Percentiles rank a stretch among this genome's conserved stretches.
Conservation (phyloP, 2,113 vertebrate species). For the Aptenodytes forsteri region DNA sequence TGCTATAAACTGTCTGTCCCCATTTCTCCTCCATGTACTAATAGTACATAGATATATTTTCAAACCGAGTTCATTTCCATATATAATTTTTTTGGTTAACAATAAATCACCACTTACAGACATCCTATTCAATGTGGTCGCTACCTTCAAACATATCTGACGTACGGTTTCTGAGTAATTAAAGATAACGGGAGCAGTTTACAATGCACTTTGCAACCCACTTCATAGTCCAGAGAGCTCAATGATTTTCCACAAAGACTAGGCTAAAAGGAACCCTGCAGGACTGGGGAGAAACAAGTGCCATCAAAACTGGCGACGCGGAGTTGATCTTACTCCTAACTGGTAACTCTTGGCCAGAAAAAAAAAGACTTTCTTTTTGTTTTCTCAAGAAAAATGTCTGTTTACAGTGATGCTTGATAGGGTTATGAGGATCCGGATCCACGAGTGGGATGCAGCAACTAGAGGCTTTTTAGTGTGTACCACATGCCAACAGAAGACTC, state of each 20-base stretch:
- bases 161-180: conserved; percentile 69
- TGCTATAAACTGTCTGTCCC: conserved; percentile 44
- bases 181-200: conserved; percentile 64
- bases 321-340: background rate
- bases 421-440: background rate
- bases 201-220: conserved; percentile 50
- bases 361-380: background rate
- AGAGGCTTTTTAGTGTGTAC: background rate
- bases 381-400: background rate
- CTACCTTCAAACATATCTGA: conserved; percentile 48
- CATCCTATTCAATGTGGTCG: background rate
- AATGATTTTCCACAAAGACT: background rate
- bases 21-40: conserved; percentile 55
- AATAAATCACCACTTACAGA: conserved; percentile 63
- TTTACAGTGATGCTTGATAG: background rate
- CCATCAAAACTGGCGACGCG: background rate
- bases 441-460: background rate
- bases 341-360: background rate
- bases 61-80: conserved; percentile 66
- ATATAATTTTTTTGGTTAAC: conserved; percentile 50
- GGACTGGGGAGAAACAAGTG: background rate
- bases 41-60: conserved; percentile 56
- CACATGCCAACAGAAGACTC: background rate
- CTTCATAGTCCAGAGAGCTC: conserved; percentile 15
- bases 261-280: background rate